Evolutionary conservation across 2,113 vertebrate species (phyloP).

Genomic region (Phrynocephalus versicolor): DNA sequence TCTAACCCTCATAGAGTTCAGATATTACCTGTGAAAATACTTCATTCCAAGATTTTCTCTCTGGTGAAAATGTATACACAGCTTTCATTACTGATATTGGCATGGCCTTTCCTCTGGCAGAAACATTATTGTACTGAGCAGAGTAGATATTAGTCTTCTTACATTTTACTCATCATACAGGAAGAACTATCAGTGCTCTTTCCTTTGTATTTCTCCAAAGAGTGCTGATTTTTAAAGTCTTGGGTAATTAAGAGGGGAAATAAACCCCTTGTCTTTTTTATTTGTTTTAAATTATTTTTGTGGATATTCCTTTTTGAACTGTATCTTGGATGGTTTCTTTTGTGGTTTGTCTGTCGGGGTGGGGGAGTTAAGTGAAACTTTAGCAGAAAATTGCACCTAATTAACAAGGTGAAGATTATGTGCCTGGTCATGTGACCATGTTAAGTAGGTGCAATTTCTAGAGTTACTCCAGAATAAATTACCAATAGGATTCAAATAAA

Average conservation of each 20-base stretch:
- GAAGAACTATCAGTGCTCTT: not conserved
- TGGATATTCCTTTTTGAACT: not conserved
- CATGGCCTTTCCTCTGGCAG: not conserved
- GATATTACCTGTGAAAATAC: not conserved
- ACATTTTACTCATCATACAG: not conserved
- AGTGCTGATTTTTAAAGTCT: not conserved
- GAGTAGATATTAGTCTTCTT: not conserved
- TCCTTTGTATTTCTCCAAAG: not conserved
- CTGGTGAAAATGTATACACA: not conserved
- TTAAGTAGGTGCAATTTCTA: too few relatives aligned
- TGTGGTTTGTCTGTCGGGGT: too few relatives aligned
- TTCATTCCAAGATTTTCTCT: not conserved
- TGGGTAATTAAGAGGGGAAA: not conserved
- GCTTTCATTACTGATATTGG: not conserved
- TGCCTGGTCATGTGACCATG: too few relatives aligned
- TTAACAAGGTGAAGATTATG: too few relatives aligned
- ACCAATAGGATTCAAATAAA: too few relatives aligned
- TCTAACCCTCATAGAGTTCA: too few relatives aligned
- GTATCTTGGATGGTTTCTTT: not conserved
- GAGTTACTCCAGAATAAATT: too few relatives aligned
- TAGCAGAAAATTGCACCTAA: too few relatives aligned
- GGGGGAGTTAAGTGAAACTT: too few relatives aligned
- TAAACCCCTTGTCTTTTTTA: not conserved
- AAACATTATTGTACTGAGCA: not conserved
- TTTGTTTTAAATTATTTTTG: not conserved